Evolutionary conservation across 2,888 invertebrate genomes (phyloP).

Genomic region (Brachyopa scutellaris): DNA sequence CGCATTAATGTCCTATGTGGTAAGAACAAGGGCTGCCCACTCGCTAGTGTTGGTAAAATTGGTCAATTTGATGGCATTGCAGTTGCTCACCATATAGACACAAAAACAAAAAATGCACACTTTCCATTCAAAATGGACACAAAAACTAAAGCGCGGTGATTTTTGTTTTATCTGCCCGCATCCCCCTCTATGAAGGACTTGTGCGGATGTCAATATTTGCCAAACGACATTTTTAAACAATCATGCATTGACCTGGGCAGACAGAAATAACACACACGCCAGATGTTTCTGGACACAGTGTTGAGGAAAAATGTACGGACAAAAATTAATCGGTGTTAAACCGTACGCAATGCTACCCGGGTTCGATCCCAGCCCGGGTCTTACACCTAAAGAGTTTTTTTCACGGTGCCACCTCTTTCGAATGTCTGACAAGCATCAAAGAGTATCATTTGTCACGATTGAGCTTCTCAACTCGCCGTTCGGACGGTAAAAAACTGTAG

Average conservation of each 20-base stretch:
- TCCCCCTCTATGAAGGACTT: neutral
- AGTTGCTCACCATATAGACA: neutral
- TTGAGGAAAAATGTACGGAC: neutral
- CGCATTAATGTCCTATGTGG: conserved; percentile 35
- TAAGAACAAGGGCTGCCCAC: neutral
- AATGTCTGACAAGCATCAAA: too few relatives aligned
- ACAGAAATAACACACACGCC: neutral
- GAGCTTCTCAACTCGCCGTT: too few relatives aligned
- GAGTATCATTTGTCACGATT: too few relatives aligned
- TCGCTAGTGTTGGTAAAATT: neutral
- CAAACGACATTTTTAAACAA: conserved; percentile 13
- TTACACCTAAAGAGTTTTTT: too few relatives aligned
- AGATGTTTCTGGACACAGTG: neutral
- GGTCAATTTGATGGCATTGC: neutral
- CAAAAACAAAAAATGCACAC: neutral
- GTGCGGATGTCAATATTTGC: conserved; percentile 7
- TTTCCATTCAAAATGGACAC: too few relatives aligned
- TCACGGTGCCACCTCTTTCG: too few relatives aligned
- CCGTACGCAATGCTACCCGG: too few relatives aligned
- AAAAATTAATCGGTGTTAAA: too few relatives aligned
- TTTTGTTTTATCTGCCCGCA: neutral
- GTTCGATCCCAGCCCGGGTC: too few relatives aligned
- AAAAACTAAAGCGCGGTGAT: too few relatives aligned
- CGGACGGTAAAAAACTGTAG: too few relatives aligned
- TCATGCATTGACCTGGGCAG: neutral